Evolutionary conservation across 2,113 vertebrate species (phyloP).

Genomic region (Sminthopsis crassicaudata): DNA sequence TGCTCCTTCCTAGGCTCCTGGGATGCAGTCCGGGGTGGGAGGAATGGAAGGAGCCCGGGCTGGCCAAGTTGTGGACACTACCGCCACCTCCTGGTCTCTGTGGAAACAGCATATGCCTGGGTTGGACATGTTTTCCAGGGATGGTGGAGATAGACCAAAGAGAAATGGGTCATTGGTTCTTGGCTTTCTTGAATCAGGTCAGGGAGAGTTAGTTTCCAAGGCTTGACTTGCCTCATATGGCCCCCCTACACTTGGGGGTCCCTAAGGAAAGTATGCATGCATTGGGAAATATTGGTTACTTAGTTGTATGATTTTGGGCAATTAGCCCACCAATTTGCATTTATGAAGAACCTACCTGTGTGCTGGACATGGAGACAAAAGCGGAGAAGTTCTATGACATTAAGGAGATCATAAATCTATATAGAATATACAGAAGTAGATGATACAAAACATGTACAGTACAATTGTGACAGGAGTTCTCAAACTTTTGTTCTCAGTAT

Average conservation of each 20-base stretch:
- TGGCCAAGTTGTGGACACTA: constrained; percentile 34
- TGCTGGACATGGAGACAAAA: background rate
- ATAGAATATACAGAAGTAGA: background rate
- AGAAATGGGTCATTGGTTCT: background rate
- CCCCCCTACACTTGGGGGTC: background rate
- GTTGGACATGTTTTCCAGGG: background rate
- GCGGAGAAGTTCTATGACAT: accelerated
- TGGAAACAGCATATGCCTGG: background rate
- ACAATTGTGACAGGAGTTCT: no score
- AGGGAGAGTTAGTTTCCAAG: background rate
- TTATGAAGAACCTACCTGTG: background rate
- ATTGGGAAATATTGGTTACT: background rate
- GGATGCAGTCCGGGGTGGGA: background rate
- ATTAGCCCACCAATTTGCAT: background rate
- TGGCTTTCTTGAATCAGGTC: background rate
- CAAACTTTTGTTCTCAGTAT: no score
- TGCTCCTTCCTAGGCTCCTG: background rate
- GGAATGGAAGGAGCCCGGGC: background rate
- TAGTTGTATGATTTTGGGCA: no score
- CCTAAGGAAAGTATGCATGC: background rate
- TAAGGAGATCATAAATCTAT: background rate
- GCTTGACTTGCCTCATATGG: background rate
- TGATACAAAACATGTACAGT: no score
- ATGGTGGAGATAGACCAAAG: background rate
- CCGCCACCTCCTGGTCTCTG: constrained; percentile 68